These are phyloP conservation scores for Ochropleura plecta DNA, from an alignment of 2,888 invertebrate genomes.

Conservation along the genomic window DNA sequence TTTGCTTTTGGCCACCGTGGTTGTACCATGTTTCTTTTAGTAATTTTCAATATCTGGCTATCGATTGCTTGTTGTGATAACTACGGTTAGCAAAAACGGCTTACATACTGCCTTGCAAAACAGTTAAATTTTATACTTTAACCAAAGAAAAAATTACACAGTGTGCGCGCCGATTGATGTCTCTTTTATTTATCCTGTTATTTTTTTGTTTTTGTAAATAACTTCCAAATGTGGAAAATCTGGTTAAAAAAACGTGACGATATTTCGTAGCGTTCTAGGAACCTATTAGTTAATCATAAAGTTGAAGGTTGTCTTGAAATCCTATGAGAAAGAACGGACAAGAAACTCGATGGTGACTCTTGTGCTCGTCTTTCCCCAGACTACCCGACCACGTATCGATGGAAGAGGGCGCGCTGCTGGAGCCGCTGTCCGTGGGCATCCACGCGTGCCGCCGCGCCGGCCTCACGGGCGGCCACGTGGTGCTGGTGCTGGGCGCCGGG, in stretches of 20 bases:
- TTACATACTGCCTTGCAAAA: not conserved
- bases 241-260: too few species aligned
- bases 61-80: too few species aligned
- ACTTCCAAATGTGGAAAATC: too few species aligned
- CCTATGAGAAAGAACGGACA: not conserved
- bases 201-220: too few species aligned
- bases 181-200: too few species aligned
- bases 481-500: conserved; percentile 95
- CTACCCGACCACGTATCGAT: conserved; percentile 96
- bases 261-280: not conserved
- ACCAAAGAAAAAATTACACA: too few species aligned
- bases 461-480: conserved; percentile 93
- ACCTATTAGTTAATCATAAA: not conserved
- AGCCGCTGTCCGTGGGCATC: conserved; percentile 98
- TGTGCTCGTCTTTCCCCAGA: conserved; percentile 82
- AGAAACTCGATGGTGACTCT: not conserved
- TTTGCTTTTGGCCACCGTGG: too few species aligned
- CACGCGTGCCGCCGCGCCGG: conserved; percentile 97
- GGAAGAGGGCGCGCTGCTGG: conserved; percentile 98
- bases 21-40: too few species aligned
- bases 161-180: not conserved
- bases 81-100: too few species aligned
- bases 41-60: too few species aligned
- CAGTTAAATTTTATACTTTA: too few species aligned
- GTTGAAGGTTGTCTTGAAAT: not conserved